Evolutionary conservation across 2,113 vertebrate genomes (phyloP).

Genomic region (Ptychochromis oligacanthus): DNA sequence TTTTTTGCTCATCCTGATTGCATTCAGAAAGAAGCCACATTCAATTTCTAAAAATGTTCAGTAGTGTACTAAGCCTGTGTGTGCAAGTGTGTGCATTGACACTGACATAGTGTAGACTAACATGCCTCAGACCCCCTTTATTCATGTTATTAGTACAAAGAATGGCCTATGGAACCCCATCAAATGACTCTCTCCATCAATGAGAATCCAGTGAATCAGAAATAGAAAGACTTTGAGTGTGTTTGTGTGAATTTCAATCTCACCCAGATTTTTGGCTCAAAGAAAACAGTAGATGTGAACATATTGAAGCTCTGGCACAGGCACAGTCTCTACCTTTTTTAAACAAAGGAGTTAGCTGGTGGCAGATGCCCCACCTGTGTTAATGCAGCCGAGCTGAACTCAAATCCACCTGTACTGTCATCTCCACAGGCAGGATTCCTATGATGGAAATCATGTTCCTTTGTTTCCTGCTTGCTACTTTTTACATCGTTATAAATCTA

Average conservation of each 20-base stretch:
- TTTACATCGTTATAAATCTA: conserved; percentile 58
- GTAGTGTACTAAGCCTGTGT: background rate
- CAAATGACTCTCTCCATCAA: conserved; percentile 34
- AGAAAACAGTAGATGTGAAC: conserved; percentile 11
- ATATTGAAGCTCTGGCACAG: background rate
- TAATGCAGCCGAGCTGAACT: conserved; percentile 3
- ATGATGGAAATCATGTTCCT: conserved; percentile 27
- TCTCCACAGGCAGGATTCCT: conserved; percentile 20
- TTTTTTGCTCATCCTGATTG: background rate
- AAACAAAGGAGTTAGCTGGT: background rate
- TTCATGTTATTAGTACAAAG: conserved; percentile 28
- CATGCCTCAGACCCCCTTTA: conserved; percentile 18
- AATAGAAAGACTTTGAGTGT: background rate
- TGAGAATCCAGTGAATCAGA: background rate
- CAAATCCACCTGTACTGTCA: conserved; percentile 26
- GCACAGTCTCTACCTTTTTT: background rate
- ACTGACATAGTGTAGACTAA: conserved; percentile 3
- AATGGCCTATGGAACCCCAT: conserved; percentile 42
- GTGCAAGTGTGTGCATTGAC: background rate
- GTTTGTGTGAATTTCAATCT: conserved; percentile 8
- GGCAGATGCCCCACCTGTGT: background rate
- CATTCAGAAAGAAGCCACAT: background rate
- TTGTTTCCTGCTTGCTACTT: conserved; percentile 18
- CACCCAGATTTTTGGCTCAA: background rate
- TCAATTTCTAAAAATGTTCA: background rate